These are phyloP conservation scores for Remorina albescens DNA, from an alignment of 2,797 vertebrate genomes.

Conservation along the genomic window DNA sequence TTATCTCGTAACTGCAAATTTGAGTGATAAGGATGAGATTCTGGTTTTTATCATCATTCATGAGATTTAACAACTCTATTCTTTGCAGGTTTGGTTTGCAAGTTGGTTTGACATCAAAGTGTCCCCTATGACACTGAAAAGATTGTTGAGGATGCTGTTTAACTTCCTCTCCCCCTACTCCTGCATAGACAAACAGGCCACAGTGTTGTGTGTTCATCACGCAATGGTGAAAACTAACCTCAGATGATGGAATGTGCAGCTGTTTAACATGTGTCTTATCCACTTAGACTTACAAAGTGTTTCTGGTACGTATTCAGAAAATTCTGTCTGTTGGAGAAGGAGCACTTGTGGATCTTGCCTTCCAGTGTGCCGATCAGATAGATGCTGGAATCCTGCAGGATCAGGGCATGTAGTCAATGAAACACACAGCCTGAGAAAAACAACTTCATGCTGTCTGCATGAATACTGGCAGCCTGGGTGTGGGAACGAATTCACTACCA, in stretches of 20 bases:
- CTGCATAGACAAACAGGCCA: background rate
- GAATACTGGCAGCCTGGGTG: background rate
- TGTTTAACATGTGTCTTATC: background rate
- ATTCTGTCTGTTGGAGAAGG: constrained; percentile 83
- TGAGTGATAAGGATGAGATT: background rate
- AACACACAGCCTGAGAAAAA: background rate
- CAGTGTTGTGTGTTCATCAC: too few relatives aligned
- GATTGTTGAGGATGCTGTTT: background rate
- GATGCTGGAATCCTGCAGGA: constrained; percentile 85
- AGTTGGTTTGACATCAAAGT: background rate
- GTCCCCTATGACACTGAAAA: background rate
- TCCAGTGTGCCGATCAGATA: constrained; percentile 91
- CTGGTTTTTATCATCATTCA: background rate
- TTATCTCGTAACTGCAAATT: too few relatives aligned
- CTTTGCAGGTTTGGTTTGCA: background rate
- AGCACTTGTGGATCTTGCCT: constrained; percentile 90
- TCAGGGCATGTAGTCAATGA: background rate
- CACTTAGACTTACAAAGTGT: constrained; percentile 84
- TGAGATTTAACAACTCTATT: background rate
- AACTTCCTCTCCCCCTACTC: background rate
- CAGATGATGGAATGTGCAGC: background rate
- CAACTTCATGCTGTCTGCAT: background rate
- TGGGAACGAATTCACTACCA: background rate
- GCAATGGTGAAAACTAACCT: background rate
- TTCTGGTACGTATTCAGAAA: constrained; percentile 87